phyloP scores from a whole-genome alignment of 2,797 vertebrate genomes.

The Amazona finschi region DNA sequence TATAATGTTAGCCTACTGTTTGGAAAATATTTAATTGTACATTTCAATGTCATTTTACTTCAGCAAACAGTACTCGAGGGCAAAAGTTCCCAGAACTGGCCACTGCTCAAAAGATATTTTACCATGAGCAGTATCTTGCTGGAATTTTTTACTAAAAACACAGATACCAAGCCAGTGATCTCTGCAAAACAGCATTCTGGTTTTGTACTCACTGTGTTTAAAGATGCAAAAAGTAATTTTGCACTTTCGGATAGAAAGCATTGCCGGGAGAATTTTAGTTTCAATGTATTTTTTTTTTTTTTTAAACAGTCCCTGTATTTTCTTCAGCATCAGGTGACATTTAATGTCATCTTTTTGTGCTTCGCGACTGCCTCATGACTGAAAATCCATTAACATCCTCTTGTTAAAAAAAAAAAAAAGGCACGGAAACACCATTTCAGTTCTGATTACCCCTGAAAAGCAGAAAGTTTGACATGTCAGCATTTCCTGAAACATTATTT shows the following conservation, averaged over 20 bases:
- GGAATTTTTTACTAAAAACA: background rate
- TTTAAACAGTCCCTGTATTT: background rate
- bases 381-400: conserved; percentile 17
- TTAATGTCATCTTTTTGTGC: background rate
- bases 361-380: background rate
- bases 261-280: background rate
- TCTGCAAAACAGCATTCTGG: background rate
- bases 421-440: background rate
- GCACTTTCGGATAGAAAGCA: background rate
- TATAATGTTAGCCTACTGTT: background rate
- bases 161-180: background rate
- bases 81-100: background rate
- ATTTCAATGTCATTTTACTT: background rate
- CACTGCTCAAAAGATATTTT: background rate
- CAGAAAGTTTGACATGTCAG: background rate
- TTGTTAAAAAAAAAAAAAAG: background rate
- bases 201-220: background rate
- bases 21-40: background rate
- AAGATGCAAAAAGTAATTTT: background rate
- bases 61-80: background rate
- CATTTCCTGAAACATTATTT: background rate
- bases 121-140: background rate
- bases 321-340: background rate
- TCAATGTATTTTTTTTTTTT: background rate
- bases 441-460: background rate